A percentile compares a stretch with the other conserved stretches of the same genome.
Conservation (phyloP, 2,797 vertebrate species). For the Urophycis tenuis region DNA sequence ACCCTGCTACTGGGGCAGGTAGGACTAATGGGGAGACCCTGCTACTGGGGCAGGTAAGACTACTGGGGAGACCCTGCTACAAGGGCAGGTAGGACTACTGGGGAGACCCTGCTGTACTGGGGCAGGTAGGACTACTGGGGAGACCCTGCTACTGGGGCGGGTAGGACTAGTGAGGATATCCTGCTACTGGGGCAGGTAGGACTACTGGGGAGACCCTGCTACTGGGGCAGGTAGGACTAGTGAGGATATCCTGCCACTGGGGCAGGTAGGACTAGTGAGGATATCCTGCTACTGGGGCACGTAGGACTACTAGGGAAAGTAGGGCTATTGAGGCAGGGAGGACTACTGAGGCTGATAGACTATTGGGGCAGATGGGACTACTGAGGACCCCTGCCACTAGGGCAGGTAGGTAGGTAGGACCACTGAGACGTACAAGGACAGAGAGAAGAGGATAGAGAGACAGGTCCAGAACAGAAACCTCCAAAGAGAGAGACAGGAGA, state of each 20-base stretch:
- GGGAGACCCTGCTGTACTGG: conserved; percentile 12
- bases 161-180: not conserved
- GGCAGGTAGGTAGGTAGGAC: too few relatives aligned
- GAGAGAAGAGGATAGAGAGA: too few relatives aligned
- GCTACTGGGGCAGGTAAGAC: not conserved
- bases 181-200: not conserved
- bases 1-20: not conserved
- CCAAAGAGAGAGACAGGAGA: too few relatives aligned
- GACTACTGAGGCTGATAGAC: too few relatives aligned
- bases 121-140: conserved; percentile 35
- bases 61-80: conserved; percentile 8
- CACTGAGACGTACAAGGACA: too few relatives aligned
- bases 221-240: not conserved
- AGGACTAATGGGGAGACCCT: not conserved
- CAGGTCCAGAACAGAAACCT: too few relatives aligned
- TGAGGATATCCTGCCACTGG: not conserved
- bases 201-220: not conserved
- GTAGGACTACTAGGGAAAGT: too few relatives aligned
- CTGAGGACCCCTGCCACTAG: too few relatives aligned
- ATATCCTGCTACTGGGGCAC: too few relatives aligned
- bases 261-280: not conserved
- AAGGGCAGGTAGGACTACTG: conserved; percentile 12
- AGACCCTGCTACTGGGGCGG: too few relatives aligned
- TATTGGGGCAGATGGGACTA: too few relatives aligned
- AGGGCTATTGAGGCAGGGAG: too few relatives aligned